These are phyloP conservation scores for Mastomys coucha DNA, from an alignment of 2,113 vertebrate species.

Conservation along the genomic window DNA sequence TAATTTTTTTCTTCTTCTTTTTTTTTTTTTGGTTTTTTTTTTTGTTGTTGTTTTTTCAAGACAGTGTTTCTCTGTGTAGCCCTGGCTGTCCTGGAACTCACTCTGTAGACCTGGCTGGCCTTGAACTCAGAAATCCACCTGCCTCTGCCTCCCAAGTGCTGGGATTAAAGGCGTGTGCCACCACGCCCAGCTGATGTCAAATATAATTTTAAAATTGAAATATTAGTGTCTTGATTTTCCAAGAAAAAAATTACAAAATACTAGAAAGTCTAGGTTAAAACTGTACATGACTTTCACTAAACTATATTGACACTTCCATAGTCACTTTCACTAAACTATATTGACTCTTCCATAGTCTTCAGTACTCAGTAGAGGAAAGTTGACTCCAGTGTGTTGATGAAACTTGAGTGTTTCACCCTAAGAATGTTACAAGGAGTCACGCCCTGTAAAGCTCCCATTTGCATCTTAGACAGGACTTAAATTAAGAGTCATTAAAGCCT, in stretches of 20 bases:
- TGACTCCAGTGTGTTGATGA: background rate
- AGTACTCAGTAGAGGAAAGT: background rate
- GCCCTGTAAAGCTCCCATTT: background rate
- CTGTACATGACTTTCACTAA: background rate
- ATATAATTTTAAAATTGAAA: conserved; percentile 54
- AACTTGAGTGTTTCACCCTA: background rate
- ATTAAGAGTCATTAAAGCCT: background rate
- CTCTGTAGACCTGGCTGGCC: too few species aligned
- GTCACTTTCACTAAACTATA: background rate
- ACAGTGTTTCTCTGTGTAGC: too few species aligned
- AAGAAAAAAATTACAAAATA: conserved; percentile 15
- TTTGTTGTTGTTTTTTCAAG: too few species aligned
- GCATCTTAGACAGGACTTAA: background rate
- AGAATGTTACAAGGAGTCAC: background rate
- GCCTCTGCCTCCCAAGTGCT: too few species aligned
- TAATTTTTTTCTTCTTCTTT: background rate
- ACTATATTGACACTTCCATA: background rate
- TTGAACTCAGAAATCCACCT: too few species aligned
- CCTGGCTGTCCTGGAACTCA: too few species aligned
- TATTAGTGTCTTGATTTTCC: background rate
- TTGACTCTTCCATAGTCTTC: background rate
- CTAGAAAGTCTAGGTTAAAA: conserved; percentile 8
- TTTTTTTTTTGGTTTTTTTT: too few species aligned
- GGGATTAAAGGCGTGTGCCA: too few species aligned
- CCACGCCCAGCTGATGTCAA: background rate